Evolutionary conservation across 2,113 vertebrate species (phyloP), one percentile per base, ranked within the genome.

Genomic region (Sphyrna mokarran): DNA sequence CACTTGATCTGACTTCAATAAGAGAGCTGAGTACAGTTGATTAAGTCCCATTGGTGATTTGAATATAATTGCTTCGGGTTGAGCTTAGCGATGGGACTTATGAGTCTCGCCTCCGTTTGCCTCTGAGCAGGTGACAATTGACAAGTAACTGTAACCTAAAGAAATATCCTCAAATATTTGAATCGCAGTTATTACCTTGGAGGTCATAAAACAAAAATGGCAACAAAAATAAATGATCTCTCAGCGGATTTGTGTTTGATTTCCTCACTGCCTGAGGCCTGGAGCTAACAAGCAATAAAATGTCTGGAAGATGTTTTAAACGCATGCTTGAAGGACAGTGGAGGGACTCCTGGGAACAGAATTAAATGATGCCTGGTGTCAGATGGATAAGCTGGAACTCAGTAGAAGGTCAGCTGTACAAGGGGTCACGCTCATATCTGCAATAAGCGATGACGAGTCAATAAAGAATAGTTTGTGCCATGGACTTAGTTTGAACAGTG

Each of bases 271-370:
- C 93, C 37, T 22, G 37, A 70, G 93, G 93, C 93, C 37, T 23
- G 9, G 0, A 94, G 93, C 93, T 72, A 94, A 94, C 93, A 94
- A 94, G 68, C 93, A 68, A 94, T 68, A 94, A 94, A 94, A 94
- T 69, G 66, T 94, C 87, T 61, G 54, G 48, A 58, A 94, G 93
- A 48, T 37, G 69, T 69, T 70, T 94, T 29, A 94, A 94, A 70
- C 11, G 68, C 40, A 48, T 48, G 9, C 87, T 61, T 90, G 93
- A 94, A 94, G 93, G 93, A 48, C 66, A 94, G 37, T 14, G 37
- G 37, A 94, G 40, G n/a, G 10, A 29, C 66, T 48, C 6, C 26
- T 40, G 93, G 93, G 68, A 94, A 94, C 66, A 26, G 63, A 70
- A 43, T 94, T 43, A 43, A 94, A 48, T 94, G 93, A 94, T 94